Evolutionary conservation across 2,888 invertebrate genomes (phyloP).

Genomic region (Altica lythri): DNA sequence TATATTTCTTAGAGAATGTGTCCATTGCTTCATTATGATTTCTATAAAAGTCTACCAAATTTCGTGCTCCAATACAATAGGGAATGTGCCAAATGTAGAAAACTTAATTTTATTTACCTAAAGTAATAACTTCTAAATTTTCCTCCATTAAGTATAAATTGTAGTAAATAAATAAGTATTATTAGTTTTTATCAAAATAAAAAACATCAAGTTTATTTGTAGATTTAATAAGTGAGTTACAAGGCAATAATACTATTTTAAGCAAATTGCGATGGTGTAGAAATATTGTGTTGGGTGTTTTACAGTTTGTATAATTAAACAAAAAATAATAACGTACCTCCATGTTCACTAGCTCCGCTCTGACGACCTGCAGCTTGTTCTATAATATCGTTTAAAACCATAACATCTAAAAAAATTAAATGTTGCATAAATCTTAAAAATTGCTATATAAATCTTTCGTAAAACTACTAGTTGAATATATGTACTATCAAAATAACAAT

Average conservation of each 20-base stretch:
- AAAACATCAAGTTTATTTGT: slow-evolving; percentile 37
- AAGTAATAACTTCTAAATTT: slow-evolving; percentile 45
- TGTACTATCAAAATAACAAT: not conserved
- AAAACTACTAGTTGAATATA: slow-evolving; percentile 1
- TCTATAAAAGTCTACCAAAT: slow-evolving; percentile 34
- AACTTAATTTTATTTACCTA: slow-evolving; percentile 47
- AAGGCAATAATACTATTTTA: slow-evolving; percentile 44
- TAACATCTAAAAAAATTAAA: slow-evolving; percentile 76
- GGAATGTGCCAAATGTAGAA: slow-evolving; percentile 44
- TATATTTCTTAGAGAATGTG: slow-evolving; percentile 15
- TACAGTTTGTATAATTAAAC: slow-evolving; percentile 23
- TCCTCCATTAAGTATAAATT: slow-evolving; percentile 47
- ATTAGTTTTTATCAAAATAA: slow-evolving; percentile 47
- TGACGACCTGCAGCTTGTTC: slow-evolving; percentile 92
- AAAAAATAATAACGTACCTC: slow-evolving; percentile 67
- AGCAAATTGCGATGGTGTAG: slow-evolving; percentile 59
- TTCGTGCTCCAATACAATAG: slow-evolving; percentile 46
- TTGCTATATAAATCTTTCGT: too few species aligned
- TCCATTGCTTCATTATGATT: slow-evolving; percentile 32
- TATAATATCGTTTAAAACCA: slow-evolving; percentile 96
- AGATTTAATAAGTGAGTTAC: slow-evolving; percentile 39
- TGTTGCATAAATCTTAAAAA: slow-evolving; percentile 12
- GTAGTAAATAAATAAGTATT: slow-evolving; percentile 47
- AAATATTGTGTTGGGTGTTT: slow-evolving; percentile 33
- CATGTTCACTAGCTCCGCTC: slow-evolving; percentile 83